A percentile compares a stretch with the other conserved stretches of the same genome.
phyloP scores from a whole-genome alignment of 2,888 invertebrate species.

The Megastigmus dorsalis region DNA sequence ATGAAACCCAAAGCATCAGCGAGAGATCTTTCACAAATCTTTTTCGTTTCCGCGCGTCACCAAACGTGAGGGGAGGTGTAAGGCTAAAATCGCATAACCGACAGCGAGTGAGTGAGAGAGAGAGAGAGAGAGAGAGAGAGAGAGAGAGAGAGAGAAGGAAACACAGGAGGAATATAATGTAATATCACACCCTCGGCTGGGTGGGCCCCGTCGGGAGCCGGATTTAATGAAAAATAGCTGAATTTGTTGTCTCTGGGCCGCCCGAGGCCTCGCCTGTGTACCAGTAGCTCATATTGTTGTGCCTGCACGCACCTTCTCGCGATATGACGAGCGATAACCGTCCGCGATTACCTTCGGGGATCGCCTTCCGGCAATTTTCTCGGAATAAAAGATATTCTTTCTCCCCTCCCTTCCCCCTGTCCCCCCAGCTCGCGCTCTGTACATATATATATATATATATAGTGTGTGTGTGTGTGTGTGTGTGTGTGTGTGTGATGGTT shows the following conservation, averaged over 20 bases:
- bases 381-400: conserved; percentile 50
- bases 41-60: conserved; percentile 37
- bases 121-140: background rate
- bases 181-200: conserved; percentile 62
- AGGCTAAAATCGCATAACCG: conserved; percentile 4
- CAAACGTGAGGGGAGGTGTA: background rate
- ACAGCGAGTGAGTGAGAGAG: background rate
- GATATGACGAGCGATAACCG: conserved; percentile 47
- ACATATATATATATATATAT: background rate
- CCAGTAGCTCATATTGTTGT: background rate
- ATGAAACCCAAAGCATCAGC: too few species aligned
- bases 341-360: conserved; percentile 50
- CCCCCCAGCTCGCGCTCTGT: background rate
- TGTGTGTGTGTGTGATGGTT: background rate
- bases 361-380: conserved; percentile 51
- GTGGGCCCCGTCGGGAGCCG: conserved; percentile 61
- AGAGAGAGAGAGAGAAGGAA: conserved; percentile 27
- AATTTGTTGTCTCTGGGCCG: conserved; percentile 64
- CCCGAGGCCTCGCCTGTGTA: conserved; percentile 55
- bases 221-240: conserved; percentile 71
- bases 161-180: conserved; percentile 64
- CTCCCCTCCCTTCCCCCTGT: too few species aligned
- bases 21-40: conserved; percentile 34
- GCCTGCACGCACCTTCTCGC: background rate
- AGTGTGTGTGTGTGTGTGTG: background rate